Conservation (phyloP, 2,888 invertebrate genomes). For the Digitonthophagus gazella region DNA sequence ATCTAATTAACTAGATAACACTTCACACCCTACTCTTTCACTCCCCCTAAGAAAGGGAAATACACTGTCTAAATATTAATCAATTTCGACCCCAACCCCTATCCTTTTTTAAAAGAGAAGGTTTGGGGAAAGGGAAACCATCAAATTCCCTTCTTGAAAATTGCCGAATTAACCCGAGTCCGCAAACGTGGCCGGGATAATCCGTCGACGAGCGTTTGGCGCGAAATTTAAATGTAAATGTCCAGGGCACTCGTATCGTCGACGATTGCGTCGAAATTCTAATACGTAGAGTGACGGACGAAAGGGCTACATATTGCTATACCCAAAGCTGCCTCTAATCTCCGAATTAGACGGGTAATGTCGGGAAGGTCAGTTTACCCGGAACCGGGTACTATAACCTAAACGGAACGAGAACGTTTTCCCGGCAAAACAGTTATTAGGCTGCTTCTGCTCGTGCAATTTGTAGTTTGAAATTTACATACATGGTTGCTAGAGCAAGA, state of each 20-base stretch:
- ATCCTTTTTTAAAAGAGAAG: background rate
- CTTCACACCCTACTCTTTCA: background rate
- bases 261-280: background rate
- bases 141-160: background rate
- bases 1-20: background rate
- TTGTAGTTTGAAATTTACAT: background rate
- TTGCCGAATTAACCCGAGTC: background rate
- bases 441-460: background rate
- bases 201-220: background rate
- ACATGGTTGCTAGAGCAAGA: background rate
- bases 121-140: background rate
- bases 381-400: background rate
- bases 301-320: slow-evolving; percentile 5
- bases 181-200: background rate
- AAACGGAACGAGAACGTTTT: background rate
- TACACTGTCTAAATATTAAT: background rate
- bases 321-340: slow-evolving; percentile 26
- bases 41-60: background rate
- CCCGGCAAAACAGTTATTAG: background rate
- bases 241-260: background rate
- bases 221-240: background rate
- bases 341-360: slow-evolving; percentile 35
- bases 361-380: slow-evolving; percentile 6
- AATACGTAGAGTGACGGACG: background rate
- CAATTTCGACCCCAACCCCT: background rate